These are phyloP conservation scores for Salarias fasciatus DNA, from an alignment of 2,797 vertebrate species.

Conservation along the genomic window DNA sequence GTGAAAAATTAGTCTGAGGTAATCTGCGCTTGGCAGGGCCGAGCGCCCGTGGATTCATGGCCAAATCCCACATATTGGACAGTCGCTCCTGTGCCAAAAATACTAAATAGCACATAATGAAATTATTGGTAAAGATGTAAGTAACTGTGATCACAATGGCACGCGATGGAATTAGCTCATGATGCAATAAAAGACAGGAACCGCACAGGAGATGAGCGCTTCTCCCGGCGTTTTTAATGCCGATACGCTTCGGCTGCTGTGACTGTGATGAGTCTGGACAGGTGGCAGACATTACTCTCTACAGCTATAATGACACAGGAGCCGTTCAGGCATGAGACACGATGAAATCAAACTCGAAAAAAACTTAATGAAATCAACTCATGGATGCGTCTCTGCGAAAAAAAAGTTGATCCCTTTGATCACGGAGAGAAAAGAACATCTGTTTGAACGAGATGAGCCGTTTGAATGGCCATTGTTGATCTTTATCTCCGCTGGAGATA, in stretches of 20 bases:
- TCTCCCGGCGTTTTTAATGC: neutral
- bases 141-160: neutral
- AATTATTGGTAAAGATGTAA: slow-evolving; percentile 22
- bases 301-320: neutral
- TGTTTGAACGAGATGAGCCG: too few relatives aligned
- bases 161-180: slow-evolving; percentile 1
- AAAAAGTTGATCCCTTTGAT: too few relatives aligned
- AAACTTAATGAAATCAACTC: neutral
- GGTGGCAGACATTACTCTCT: neutral
- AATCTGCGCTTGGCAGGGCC: slow-evolving; percentile 77
- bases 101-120: slow-evolving; percentile 9
- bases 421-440: too few relatives aligned
- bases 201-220: neutral
- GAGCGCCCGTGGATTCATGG: slow-evolving; percentile 60
- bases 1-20: slow-evolving; percentile 78
- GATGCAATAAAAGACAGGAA: slow-evolving; percentile 15
- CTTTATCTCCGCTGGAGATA: too few relatives aligned
- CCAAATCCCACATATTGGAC: slow-evolving; percentile 44
- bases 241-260: neutral
- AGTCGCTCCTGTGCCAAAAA: neutral
- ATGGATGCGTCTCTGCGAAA: too few relatives aligned
- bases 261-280: neutral
- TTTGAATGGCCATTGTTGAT: too few relatives aligned
- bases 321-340: neutral
- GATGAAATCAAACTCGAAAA: neutral